phyloP scores from a whole-genome alignment of 1,140 invertebrate genomes.

The Gyrodactylus bullatarudis region DNA sequence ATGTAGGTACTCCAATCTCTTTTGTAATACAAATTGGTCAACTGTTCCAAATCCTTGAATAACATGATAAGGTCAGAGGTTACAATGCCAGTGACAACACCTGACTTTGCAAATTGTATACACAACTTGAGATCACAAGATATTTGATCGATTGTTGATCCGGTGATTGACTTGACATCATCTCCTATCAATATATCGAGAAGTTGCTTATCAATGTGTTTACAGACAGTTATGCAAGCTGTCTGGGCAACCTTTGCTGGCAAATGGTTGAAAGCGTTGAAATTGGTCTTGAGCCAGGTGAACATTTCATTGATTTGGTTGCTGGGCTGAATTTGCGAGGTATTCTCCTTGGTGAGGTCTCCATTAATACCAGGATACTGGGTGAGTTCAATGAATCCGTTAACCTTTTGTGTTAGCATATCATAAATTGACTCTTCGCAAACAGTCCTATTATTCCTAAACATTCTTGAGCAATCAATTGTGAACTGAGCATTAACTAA shows the following conservation, averaged over 20 bases:
- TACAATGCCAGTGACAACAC: not conserved
- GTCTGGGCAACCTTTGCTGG: not conserved
- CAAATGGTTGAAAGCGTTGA: not conserved
- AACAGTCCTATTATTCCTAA: not conserved
- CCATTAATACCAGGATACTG: not conserved
- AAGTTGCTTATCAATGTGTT: not conserved
- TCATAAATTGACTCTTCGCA: not conserved
- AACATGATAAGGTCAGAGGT: not conserved
- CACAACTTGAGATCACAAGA: not conserved
- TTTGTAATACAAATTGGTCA: not conserved
- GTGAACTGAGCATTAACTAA: not conserved
- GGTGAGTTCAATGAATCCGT: not conserved
- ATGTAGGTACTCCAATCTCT: not conserved
- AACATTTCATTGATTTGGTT: not conserved
- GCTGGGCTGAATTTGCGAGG: not conserved
- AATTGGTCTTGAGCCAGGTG: not conserved
- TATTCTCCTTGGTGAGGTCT: not conserved
- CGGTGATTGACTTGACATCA: not conserved
- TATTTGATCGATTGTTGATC: not conserved
- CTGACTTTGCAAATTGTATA: not conserved
- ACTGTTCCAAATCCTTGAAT: not conserved
- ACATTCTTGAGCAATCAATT: not conserved
- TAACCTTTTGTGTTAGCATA: not conserved
- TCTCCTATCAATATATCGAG: not conserved
- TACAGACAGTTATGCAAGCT: not conserved